Percentiles rank a stretch among this genome's conserved stretches.
phyloP scores from a whole-genome alignment of 1,140 invertebrate genomes.

The Drosophila elegans region DNA sequence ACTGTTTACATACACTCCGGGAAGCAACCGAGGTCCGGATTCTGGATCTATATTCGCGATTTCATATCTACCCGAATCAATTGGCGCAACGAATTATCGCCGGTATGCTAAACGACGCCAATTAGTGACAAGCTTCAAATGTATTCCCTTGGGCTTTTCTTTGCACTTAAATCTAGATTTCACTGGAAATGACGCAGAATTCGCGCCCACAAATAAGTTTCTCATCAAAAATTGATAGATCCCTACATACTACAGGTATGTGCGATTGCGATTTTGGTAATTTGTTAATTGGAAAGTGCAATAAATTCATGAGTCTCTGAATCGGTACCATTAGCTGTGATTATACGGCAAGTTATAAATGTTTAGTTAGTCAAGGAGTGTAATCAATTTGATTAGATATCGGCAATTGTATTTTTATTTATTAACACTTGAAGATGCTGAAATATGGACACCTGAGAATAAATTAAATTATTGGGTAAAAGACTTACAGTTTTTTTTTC shows the following conservation, averaged over 20 bases:
- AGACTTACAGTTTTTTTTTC: neutral
- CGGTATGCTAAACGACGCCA: slow-evolving; percentile 61
- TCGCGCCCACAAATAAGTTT: slow-evolving; percentile 19
- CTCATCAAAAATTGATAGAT: slow-evolving; percentile 13
- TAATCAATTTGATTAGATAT: neutral
- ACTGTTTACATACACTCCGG: slow-evolving; percentile 57
- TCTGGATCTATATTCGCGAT: slow-evolving; percentile 18
- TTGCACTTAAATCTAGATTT: slow-evolving; percentile 33
- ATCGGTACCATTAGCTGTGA: slow-evolving; percentile 24
- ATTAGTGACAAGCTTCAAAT: slow-evolving; percentile 32
- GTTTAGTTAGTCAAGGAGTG: neutral
- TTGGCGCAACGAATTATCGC: slow-evolving; percentile 67
- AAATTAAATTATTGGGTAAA: neutral
- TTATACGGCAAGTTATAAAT: slow-evolving; percentile 5
- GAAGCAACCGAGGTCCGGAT: slow-evolving; percentile 24
- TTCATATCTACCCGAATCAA: slow-evolving; percentile 38
- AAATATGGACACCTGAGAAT: neutral
- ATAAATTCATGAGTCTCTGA: slow-evolving; percentile 17
- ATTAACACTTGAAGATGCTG: neutral
- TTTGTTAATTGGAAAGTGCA: slow-evolving; percentile 32
- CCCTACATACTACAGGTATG: neutral
- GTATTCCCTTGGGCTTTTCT: slow-evolving; percentile 21
- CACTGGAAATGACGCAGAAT: slow-evolving; percentile 21
- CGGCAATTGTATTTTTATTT: neutral
- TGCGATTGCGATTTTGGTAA: neutral